These are phyloP conservation scores for Paguma larvata DNA, from an alignment of 2,797 vertebrate species.

Conservation along the genomic window DNA sequence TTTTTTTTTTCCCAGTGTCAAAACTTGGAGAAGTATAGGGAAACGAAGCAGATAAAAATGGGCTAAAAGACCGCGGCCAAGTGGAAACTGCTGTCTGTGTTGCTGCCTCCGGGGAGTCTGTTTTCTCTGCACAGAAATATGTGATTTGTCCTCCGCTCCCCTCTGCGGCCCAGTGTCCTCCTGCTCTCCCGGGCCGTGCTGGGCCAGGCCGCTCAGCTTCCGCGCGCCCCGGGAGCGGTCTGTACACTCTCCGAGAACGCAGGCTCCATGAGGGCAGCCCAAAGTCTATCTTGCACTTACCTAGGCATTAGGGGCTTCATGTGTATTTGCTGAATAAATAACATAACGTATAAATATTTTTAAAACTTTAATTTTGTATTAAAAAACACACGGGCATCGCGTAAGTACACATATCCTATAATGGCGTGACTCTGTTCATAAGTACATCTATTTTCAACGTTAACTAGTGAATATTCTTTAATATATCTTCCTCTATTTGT, in stretches of 20 bases:
- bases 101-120: background rate
- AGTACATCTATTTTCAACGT: background rate
- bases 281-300: background rate
- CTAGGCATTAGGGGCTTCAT: background rate
- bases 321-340: background rate
- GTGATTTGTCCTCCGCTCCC: too few species aligned
- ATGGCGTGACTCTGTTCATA: background rate
- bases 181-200: background rate
- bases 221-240: accelerated
- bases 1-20: background rate
- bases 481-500: background rate
- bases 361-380: background rate
- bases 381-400: background rate
- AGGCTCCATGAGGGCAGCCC: background rate
- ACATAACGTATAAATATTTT: background rate
- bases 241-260: accelerated
- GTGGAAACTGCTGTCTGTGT: too few species aligned
- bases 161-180: accelerated
- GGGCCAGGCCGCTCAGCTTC: background rate
- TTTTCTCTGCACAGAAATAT: too few species aligned
- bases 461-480: background rate
- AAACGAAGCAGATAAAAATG: background rate
- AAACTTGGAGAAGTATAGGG: background rate
- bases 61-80: background rate
- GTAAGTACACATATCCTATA: background rate